phyloP scores from a whole-genome alignment of 2,888 invertebrate species.

The Actias luna region DNA sequence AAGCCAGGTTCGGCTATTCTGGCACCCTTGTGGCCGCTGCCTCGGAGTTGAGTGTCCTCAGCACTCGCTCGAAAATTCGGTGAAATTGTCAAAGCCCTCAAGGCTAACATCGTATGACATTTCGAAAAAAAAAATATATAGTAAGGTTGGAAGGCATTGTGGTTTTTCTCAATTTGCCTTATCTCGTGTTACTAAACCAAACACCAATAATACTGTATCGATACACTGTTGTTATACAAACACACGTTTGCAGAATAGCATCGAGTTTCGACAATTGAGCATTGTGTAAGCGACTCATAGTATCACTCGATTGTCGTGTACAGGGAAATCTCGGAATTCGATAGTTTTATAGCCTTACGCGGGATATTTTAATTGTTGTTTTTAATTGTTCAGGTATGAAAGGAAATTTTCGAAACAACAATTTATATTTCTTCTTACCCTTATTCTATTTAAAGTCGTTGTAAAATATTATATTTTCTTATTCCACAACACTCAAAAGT shows the following conservation, averaged over 20 bases:
- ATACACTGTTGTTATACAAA: not conserved
- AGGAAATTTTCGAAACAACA: not conserved
- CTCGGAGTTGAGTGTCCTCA: too few species aligned
- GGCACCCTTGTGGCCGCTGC: too few species aligned
- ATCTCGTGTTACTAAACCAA: not conserved
- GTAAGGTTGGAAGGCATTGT: not conserved
- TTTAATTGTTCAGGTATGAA: too few species aligned
- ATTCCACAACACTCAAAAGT: too few species aligned
- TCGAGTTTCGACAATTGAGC: not conserved
- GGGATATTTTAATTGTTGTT: not conserved
- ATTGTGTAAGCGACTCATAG: not conserved
- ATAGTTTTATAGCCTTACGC: not conserved
- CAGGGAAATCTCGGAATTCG: not conserved
- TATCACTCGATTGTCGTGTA: slow-evolving; percentile 1
- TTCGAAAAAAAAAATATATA: too few species aligned
- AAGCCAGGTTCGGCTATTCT: too few species aligned
- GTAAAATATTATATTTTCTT: too few species aligned
- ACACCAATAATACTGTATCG: not conserved
- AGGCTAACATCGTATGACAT: too few species aligned
- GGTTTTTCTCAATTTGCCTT: not conserved
- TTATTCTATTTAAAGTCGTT: too few species aligned
- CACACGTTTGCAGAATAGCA: not conserved
- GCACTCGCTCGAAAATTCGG: too few species aligned
- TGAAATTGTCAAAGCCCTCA: too few species aligned
- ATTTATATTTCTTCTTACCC: too few species aligned